Base-by-base conservation (phyloP, 2,797 vertebrate species). In the Xyrichtys novacula region DNA sequence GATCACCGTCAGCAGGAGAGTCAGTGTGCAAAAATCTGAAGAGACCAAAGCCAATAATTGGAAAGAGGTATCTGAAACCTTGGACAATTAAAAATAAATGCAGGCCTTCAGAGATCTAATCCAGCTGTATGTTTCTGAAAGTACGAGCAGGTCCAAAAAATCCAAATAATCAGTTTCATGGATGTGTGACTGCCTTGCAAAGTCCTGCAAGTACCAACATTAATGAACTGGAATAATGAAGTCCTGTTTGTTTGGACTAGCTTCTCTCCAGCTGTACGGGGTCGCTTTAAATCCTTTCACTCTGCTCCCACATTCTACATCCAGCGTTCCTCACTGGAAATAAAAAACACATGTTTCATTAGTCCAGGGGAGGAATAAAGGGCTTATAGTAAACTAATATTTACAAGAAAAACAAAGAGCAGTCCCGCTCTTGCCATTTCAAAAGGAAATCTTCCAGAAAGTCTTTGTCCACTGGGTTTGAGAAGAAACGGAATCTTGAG, bases 301-400 rank as follows among this genome's bases (percentile, higher is more conserved):
- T 48, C 76, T 48, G 40, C 74, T 68, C 46, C 59, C 57, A 57
- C 53, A 2, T 62, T 52, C 57, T 38, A 67, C 43, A 43, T 46
- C 10, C 50, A 60, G 26, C 6, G 0, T 44, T 56, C 39, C 50
- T 71, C 69, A 4, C 32, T 20, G 65, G 46, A 64, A 19, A 83
- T 80, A 63, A 76, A 78, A 86, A 74, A 15, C 74, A 77, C 36
- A 48, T 73, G 73, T 62, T 61, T 32, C 44, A 1, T 75, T 49
- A 25, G 63, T 10, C 16, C 34, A 25, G 16, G 26, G 25, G 16
- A 50, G 34, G 9, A 42, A 65, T 4, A 40, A 57, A 52, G 1
- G 1, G 25, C 59, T 40, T 61, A 43, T 19, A 28, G 62, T 54
- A n/a, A 66, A 73, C 56, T 72, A 74, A 61, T 84, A 79, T 46